Evolutionary conservation across 1,140 invertebrate species (phyloP).

Genomic region (Lordiphosa collinella): DNA sequence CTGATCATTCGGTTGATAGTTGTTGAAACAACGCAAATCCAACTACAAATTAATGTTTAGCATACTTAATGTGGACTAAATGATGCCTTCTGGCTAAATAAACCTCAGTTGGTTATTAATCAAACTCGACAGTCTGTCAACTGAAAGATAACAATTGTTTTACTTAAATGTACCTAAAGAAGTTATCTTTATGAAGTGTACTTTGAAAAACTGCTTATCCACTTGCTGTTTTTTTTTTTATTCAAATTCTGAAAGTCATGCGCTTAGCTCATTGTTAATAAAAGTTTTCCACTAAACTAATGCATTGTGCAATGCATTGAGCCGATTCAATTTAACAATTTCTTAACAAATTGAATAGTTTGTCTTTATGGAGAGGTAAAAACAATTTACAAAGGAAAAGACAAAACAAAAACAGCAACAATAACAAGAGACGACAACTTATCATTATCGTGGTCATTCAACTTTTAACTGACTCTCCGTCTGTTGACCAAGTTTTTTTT

Average conservation of each 20-base stretch:
- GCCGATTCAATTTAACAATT: not conserved
- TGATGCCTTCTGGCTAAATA: no score
- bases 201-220: no score
- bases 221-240: not conserved
- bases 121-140: no score
- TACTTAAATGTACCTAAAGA: no score
- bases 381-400: not conserved
- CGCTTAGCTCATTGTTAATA: slow-evolving; percentile 15
- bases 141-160: no score
- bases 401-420: not conserved
- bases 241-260: slow-evolving; percentile 17
- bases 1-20: no score
- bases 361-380: no score
- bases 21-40: no score
- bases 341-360: not conserved
- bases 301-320: slow-evolving; percentile 1
- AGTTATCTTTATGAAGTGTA: no score
- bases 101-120: no score
- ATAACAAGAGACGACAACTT: slow-evolving; percentile 11
- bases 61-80: no score
- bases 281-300: slow-evolving; percentile 7
- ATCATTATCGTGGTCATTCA: slow-evolving; percentile 54
- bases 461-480: slow-evolving; percentile 26
- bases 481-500: slow-evolving; percentile 60
- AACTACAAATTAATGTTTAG: no score